phyloP scores from a whole-genome alignment of 2,797 vertebrate species.

The Amphiprion clarkii region DNA sequence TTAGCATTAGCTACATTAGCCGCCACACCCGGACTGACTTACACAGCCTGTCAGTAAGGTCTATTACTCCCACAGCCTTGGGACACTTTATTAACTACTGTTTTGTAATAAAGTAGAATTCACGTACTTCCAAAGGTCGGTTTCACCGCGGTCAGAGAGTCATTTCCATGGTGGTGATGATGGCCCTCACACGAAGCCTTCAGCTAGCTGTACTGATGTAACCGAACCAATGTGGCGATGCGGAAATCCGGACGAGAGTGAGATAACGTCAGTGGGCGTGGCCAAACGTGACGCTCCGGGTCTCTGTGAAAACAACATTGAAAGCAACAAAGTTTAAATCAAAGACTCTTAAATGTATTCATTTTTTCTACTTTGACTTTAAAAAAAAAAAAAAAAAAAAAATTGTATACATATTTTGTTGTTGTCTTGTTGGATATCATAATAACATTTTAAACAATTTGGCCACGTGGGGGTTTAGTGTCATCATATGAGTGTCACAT shows the following conservation, averaged over 20 bases:
- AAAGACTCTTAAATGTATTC: too few relatives aligned
- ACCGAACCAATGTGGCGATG: slow-evolving; percentile 37
- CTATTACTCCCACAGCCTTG: neutral
- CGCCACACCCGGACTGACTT: slow-evolving; percentile 3
- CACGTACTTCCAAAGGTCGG: neutral
- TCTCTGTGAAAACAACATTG: too few relatives aligned
- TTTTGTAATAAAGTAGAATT: accelerated
- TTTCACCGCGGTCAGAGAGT: slow-evolving; percentile 8
- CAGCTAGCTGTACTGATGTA: neutral
- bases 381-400: too few relatives aligned
- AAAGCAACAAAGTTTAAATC: too few relatives aligned
- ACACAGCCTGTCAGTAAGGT: slow-evolving; percentile 1
- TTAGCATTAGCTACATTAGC: slow-evolving; percentile 48
- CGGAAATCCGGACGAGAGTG: neutral
- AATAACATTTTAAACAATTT: too few relatives aligned
- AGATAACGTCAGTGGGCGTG: neutral
- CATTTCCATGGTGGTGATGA: neutral
- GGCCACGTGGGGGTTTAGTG: too few relatives aligned
- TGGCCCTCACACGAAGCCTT: neutral
- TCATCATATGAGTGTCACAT: too few relatives aligned
- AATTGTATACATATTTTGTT: too few relatives aligned
- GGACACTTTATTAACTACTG: accelerated
- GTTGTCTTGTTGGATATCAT: too few relatives aligned
- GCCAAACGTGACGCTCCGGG: too few relatives aligned
- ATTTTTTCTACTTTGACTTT: too few relatives aligned